phyloP scores from a whole-genome alignment of 2,797 vertebrate genomes.

The Kryptopterus vitreolus region DNA sequence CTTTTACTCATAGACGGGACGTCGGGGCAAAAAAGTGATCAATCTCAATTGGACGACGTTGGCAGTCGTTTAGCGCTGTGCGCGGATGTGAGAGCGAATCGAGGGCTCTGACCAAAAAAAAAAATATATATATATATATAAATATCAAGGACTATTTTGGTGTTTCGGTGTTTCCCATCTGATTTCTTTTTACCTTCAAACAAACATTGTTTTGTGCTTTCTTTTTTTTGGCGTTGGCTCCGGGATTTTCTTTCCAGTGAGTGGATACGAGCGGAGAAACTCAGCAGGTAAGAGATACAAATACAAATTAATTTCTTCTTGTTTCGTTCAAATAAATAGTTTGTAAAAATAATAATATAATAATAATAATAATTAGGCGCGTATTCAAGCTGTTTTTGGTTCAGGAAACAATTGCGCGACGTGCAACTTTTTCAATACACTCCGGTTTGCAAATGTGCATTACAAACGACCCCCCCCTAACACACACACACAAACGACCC shows the following conservation, averaged over 20 bases:
- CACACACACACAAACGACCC: too few species aligned
- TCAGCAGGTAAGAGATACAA: constrained; percentile 9
- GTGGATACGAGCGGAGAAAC: background rate
- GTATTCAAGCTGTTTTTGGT: background rate
- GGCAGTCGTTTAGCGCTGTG: constrained; percentile 67
- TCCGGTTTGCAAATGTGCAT: background rate
- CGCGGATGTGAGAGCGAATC: constrained; percentile 49
- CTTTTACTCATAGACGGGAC: constrained; percentile 77
- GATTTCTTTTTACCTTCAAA: background rate
- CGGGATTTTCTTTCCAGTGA: constrained; percentile 21
- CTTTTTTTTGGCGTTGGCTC: background rate
- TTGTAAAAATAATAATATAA: background rate
- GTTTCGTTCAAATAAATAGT: too few species aligned
- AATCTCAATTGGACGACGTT: constrained; percentile 83
- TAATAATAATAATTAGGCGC: background rate
- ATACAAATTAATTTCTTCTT: background rate
- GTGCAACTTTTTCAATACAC: background rate
- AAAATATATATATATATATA: too few species aligned
- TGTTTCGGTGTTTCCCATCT: background rate
- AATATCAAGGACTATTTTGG: background rate
- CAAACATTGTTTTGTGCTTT: background rate
- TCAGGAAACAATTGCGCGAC: background rate
- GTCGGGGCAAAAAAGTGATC: constrained; percentile 81
- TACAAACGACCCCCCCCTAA: too few species aligned
- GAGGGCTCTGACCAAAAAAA: background rate